Evolutionary conservation across 1,140 invertebrate species (phyloP).

Genomic region (Saxidomus purpurata): DNA sequence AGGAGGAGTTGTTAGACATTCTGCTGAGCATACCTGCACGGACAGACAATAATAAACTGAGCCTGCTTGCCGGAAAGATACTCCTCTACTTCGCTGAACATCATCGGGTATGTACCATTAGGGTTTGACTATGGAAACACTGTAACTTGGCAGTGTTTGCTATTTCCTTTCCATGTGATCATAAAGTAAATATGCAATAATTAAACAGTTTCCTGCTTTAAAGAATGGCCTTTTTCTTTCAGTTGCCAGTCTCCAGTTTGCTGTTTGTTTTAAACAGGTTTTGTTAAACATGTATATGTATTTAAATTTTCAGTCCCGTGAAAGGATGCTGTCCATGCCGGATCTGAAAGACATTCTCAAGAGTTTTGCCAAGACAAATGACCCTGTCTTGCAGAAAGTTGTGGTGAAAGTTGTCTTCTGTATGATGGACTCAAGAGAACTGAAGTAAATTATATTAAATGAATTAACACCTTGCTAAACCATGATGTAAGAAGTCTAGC

Average conservation of each 20-base stretch:
- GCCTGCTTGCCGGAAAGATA: constrained; percentile 82
- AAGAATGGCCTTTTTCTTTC: no score
- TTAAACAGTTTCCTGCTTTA: no score
- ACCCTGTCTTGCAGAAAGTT: constrained; percentile 84
- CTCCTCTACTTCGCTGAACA: constrained; percentile 85
- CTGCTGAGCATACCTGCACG: constrained; percentile 78
- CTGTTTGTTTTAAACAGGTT: no score
- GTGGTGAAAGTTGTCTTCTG: constrained; percentile 83
- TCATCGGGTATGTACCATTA: constrained; percentile 73
- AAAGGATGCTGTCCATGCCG: constrained; percentile 73
- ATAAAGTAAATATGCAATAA: no score
- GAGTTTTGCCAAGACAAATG: constrained; percentile 77
- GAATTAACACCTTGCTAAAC: no score
- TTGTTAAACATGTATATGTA: no score
- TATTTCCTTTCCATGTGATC: no score
- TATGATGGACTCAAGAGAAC: constrained; percentile 75
- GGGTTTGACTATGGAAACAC: no score
- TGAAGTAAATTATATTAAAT: constrained; percentile 78
- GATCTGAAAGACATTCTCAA: constrained; percentile 74
- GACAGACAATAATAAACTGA: constrained; percentile 81
- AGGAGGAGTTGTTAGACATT: constrained; percentile 81
- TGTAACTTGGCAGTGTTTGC: no score
- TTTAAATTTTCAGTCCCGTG: constrained; percentile 80
- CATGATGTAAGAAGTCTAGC: no score
- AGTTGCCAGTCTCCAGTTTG: no score